phyloP scores from a whole-genome alignment of 2,888 invertebrate species.

The Bembecia ichneumoniformis region DNA sequence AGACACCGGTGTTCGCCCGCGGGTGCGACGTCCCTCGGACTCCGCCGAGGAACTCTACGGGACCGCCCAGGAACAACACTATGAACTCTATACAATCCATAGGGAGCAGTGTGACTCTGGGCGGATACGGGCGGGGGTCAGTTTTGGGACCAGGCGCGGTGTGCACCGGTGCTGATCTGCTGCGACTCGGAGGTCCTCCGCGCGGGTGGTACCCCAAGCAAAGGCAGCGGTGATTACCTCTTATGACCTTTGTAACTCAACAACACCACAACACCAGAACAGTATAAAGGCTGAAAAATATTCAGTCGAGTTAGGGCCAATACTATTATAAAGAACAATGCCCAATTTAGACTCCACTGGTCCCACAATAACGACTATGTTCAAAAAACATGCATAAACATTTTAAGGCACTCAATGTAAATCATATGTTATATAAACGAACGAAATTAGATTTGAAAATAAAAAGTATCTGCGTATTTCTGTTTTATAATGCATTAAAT shows the following conservation, averaged over 20 bases:
- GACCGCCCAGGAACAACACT: conserved; percentile 76
- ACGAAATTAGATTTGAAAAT: too few species aligned
- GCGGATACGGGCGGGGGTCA: conserved; percentile 67
- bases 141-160: conserved; percentile 56
- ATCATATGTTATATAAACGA: too few species aligned
- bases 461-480: too few species aligned
- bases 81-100: conserved; percentile 73
- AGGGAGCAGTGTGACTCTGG: conserved; percentile 64
- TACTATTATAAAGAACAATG: too few species aligned
- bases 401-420: too few species aligned
- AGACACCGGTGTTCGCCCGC: conserved; percentile 89
- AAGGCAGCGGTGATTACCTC: conserved; percentile 66
- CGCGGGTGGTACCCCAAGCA: conserved; percentile 89
- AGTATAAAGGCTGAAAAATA: too few species aligned
- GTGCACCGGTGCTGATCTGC: conserved; percentile 81
- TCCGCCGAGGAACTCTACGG: conserved; percentile 79
- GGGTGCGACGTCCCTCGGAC: conserved; percentile 89
- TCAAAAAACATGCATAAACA: too few species aligned
- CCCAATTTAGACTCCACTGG: too few species aligned
- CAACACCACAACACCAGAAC: too few species aligned
- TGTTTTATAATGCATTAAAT: too few species aligned
- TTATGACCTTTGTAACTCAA: neutral
- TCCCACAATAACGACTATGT: too few species aligned
- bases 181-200: conserved; percentile 85
- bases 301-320: too few species aligned